Evolutionary conservation across 1,140 invertebrate genomes (phyloP).

Genomic region (Laodelphax striatellus): DNA sequence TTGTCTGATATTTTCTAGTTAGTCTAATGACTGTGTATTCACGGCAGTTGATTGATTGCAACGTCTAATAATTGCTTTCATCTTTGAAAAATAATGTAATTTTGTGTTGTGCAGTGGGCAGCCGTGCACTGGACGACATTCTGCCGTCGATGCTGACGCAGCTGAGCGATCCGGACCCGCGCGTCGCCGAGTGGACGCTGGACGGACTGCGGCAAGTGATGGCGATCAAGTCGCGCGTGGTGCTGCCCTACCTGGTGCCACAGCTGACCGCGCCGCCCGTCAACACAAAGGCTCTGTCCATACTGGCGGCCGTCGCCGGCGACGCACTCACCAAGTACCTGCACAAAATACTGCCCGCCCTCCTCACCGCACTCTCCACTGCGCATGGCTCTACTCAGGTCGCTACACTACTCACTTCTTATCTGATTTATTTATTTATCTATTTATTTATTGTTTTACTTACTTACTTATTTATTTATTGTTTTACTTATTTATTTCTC

Average conservation of each 20-base stretch:
- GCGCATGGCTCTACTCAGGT: slow-evolving; percentile 56
- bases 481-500: no score
- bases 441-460: no score
- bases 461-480: no score
- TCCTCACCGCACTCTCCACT: slow-evolving; percentile 65
- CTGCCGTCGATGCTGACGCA: slow-evolving; percentile 79
- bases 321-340: slow-evolving; percentile 87
- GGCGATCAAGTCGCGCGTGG: slow-evolving; percentile 89
- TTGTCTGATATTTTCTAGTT: no score
- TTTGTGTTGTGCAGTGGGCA: slow-evolving; percentile 37
- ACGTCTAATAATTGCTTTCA: no score
- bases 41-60: no score
- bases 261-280: slow-evolving; percentile 78
- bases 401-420: slow-evolving; percentile 33
- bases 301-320: slow-evolving; percentile 83
- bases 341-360: slow-evolving; percentile 79
- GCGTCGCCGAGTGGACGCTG: slow-evolving; percentile 69
- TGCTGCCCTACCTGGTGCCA: slow-evolving; percentile 90
- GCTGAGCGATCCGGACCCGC: slow-evolving; percentile 62
- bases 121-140: slow-evolving; percentile 94
- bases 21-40: no score
- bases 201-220: slow-evolving; percentile 94
- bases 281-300: slow-evolving; percentile 87
- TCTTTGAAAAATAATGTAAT: no score
- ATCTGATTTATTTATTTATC: slow-evolving; percentile 32